Conservation (phyloP, 2,888 invertebrate genomes). For the Monoplex corrugatus region DNA sequence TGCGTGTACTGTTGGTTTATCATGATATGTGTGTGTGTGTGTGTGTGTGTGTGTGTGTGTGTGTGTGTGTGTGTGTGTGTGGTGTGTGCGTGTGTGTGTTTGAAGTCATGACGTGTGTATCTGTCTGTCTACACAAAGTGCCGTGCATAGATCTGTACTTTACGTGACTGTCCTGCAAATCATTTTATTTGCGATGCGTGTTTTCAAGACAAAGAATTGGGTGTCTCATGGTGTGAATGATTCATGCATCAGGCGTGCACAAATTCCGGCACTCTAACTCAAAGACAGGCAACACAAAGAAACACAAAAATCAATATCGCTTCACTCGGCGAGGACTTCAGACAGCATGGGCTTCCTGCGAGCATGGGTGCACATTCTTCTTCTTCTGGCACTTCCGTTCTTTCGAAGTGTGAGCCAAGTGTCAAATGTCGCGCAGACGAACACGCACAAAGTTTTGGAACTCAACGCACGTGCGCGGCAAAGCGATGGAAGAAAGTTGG, state of each 20-base stretch:
- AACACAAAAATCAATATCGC: constrained; percentile 12
- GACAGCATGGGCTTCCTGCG: not conserved
- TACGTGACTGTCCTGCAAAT: no score
- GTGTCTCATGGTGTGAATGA: constrained; percentile 4
- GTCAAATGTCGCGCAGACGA: not conserved
- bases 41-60: not conserved
- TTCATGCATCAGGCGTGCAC: not conserved
- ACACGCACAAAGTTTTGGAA: not conserved
- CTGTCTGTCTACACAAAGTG: no score
- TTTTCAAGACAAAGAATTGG: no score
- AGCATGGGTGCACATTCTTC: not conserved
- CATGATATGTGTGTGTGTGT: not conserved
- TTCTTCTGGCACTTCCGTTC: constrained; percentile 36
- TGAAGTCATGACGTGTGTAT: not conserved
- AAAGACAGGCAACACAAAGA: not conserved
- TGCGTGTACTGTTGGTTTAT: no score
- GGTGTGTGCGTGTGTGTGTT: not conserved
- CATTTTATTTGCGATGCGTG: no score
- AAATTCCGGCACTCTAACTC: constrained; percentile 6
- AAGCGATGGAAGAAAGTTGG: not conserved
- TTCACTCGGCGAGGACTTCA: not conserved
- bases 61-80: constrained; percentile 4
- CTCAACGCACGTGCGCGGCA: not conserved
- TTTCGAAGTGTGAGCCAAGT: not conserved
- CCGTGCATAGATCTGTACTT: no score